Conservation (phyloP, 1,140 invertebrate species). For the Nasonia longicornis region DNA sequence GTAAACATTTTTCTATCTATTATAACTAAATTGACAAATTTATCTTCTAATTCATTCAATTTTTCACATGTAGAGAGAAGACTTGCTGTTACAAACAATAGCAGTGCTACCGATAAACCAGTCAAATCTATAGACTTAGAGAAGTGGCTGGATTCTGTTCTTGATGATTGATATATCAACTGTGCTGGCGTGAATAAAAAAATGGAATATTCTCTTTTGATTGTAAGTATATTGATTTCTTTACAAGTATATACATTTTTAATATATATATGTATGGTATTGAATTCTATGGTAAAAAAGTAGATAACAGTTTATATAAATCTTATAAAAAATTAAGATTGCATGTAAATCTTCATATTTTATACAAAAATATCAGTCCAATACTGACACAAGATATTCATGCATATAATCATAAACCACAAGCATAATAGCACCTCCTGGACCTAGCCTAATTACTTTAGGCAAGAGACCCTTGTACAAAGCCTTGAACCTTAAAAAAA, state of each 20-base stretch:
- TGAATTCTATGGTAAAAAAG: constrained; percentile 17
- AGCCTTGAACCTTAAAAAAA: constrained; percentile 76
- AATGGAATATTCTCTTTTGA: constrained; percentile 30
- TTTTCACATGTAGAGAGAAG: constrained; percentile 28
- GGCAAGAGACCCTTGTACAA: constrained; percentile 93
- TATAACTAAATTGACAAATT: constrained; percentile 5
- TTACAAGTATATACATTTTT: constrained; percentile 35
- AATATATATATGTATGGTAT: background rate
- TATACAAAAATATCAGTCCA: constrained; percentile 29
- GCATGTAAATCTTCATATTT: background rate
- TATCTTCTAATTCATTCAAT: constrained; percentile 9
- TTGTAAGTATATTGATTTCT: constrained; percentile 33
- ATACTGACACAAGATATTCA: constrained; percentile 70
- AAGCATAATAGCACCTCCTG: constrained; percentile 92
- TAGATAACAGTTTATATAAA: constrained; percentile 27
- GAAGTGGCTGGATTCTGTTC: constrained; percentile 62
- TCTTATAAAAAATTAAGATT: constrained; percentile 40
- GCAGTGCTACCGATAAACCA: constrained; percentile 53
- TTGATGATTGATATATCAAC: constrained; percentile 55
- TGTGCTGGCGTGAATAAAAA: constrained; percentile 2
- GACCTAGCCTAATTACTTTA: constrained; percentile 90
- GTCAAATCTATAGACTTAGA: constrained; percentile 62
- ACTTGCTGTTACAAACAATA: constrained; percentile 7
- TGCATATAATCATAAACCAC: constrained; percentile 88
- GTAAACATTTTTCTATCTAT: constrained; percentile 21